A percentile compares a stretch with the other conserved stretches of the same genome.
These are phyloP conservation scores for Molossus alvarezi DNA, from an alignment of 2,797 vertebrate species.

Conservation along the genomic window DNA sequence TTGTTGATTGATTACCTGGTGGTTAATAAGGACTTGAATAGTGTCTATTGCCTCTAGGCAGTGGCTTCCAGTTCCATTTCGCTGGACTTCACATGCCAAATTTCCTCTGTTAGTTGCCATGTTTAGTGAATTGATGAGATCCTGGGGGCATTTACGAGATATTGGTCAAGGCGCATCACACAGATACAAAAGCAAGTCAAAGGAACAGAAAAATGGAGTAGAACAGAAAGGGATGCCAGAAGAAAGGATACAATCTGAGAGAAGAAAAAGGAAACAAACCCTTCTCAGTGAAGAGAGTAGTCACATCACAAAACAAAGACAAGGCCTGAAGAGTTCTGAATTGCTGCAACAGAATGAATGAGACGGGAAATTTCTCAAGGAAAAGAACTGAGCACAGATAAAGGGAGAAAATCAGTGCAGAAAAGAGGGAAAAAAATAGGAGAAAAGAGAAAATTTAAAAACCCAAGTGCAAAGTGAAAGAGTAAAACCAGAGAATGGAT, in stretches of 20 bases:
- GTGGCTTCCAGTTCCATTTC: conserved; percentile 42
- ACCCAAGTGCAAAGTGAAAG: conserved; percentile 49
- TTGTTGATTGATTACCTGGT: conserved; percentile 62
- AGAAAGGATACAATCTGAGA: conserved; percentile 27
- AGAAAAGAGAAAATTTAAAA: background rate
- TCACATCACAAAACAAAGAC: conserved; percentile 70
- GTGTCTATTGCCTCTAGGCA: conserved; percentile 5
- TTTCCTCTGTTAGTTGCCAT: conserved; percentile 62
- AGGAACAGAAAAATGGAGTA: background rate
- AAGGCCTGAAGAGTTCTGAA: conserved; percentile 69
- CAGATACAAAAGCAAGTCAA: conserved; percentile 45
- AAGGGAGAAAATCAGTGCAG: conserved; percentile 20
- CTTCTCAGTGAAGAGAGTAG: background rate
- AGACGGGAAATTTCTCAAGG: conserved; percentile 79
- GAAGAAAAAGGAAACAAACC: conserved; percentile 15
- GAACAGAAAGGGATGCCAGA: conserved; percentile 30
- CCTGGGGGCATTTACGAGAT: conserved; percentile 54
- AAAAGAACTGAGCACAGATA: conserved; percentile 76
- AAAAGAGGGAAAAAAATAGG: conserved; percentile 59
- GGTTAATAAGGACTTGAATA: conserved; percentile 37
- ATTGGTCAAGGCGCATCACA: conserved; percentile 37
- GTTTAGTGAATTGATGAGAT: conserved; percentile 45
- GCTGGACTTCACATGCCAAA: conserved; percentile 62
- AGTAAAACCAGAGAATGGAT: conserved; percentile 65
- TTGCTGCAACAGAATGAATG: conserved; percentile 74